Percentiles rank a stretch among this genome's conserved stretches.
Evolutionary conservation across 2,113 vertebrate species (phyloP).

Genomic region (Antennarius striatus): DNA sequence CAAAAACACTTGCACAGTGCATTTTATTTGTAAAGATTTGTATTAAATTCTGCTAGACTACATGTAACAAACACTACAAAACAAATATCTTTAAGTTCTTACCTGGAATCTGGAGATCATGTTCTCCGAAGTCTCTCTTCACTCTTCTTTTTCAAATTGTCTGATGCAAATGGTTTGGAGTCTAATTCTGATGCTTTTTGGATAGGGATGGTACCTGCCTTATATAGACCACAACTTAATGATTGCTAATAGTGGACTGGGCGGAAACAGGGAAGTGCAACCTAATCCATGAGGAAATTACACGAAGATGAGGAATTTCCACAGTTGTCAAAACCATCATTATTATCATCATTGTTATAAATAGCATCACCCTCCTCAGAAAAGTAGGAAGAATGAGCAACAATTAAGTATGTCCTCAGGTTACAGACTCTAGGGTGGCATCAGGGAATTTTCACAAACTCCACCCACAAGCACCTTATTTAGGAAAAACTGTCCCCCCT

Average conservation of each 20-base stretch:
- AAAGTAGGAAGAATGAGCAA: conserved; percentile 27
- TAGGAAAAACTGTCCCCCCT: conserved; percentile 45
- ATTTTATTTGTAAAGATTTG: background rate
- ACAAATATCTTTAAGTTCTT: conserved; percentile 4
- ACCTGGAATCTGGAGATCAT: conserved; percentile 76
- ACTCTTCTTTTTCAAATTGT: conserved; percentile 11
- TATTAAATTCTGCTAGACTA: background rate
- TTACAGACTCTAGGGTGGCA: background rate
- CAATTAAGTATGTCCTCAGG: conserved; percentile 39
- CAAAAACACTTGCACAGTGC: too few species aligned
- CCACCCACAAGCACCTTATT: conserved; percentile 61
- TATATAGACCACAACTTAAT: conserved; percentile 61
- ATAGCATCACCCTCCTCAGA: background rate
- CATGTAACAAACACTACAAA: background rate
- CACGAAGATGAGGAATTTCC: conserved; percentile 48
- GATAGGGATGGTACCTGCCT: conserved; percentile 28
- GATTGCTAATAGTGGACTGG: background rate
- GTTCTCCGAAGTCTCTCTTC: conserved; percentile 10
- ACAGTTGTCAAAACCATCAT: background rate
- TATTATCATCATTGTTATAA: background rate
- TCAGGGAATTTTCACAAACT: conserved; percentile 44
- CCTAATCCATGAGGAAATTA: conserved; percentile 6
- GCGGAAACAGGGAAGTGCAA: conserved; percentile 30
- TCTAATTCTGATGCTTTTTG: conserved; percentile 43
- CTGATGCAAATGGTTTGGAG: conserved; percentile 7